These are phyloP conservation scores for Serilophus lunatus DNA, from an alignment of 2,113 vertebrate genomes.

Conservation along the genomic window DNA sequence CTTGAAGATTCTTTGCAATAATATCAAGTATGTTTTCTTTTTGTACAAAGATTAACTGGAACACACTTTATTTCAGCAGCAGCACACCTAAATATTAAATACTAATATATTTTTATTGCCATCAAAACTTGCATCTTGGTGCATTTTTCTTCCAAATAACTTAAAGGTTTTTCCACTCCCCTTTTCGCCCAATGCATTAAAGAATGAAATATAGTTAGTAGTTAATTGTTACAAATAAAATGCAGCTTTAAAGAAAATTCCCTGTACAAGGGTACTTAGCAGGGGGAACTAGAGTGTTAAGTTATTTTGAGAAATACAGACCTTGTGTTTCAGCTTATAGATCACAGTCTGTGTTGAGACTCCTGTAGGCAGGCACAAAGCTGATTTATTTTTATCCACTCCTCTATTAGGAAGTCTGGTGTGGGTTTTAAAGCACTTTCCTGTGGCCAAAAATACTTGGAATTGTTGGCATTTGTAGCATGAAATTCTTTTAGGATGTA, in stretches of 20 bases:
- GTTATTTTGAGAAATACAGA: not conserved
- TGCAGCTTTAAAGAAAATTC: not conserved
- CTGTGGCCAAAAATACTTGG: not conserved
- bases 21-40: rapidly evolving
- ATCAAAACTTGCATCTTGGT: not conserved
- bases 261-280: not conserved
- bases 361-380: not conserved
- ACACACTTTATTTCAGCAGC: not conserved
- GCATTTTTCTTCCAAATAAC: not conserved
- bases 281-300: not conserved
- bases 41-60: not conserved
- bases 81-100: not conserved
- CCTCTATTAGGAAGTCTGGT: not conserved
- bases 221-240: not conserved
- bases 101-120: not conserved
- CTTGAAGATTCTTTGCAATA: not conserved
- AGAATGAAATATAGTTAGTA: not conserved
- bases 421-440: not conserved
- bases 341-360: not conserved
- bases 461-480: not conserved
- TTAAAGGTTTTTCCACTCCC: rapidly evolving
- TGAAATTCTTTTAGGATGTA: not conserved
- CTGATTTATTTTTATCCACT: constrained; percentile 7
- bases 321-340: not conserved
- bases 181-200: not conserved